Percentiles rank a stretch among this genome's conserved stretches.
Evolutionary conservation across 2,113 vertebrate genomes (phyloP).

Genomic region (Pardalotus punctatus): DNA sequence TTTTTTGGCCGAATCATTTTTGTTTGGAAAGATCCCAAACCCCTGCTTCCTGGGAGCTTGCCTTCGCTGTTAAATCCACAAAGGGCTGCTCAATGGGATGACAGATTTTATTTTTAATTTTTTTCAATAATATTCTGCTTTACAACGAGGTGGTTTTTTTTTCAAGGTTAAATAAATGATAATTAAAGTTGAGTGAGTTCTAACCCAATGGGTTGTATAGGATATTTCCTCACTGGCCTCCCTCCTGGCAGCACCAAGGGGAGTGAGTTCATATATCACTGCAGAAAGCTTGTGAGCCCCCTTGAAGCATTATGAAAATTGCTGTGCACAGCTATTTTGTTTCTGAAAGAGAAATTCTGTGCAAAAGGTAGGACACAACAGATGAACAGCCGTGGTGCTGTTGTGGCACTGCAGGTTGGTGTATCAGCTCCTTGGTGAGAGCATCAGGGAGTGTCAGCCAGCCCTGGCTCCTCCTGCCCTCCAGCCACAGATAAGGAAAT

Average conservation of each 20-base stretch:
- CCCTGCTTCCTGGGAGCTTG: slow-evolving; percentile 31
- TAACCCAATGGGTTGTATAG: neutral
- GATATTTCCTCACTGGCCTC: slow-evolving; percentile 25
- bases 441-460: neutral
- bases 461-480: neutral
- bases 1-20: neutral
- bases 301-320: slow-evolving; percentile 3
- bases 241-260: neutral
- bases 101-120: slow-evolving; percentile 16
- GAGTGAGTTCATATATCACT: neutral
- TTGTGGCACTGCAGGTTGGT: neutral
- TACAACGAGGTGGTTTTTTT: neutral
- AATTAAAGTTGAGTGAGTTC: slow-evolving; percentile 13
- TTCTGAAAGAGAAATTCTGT: slow-evolving; percentile 9
- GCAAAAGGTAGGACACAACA: neutral
- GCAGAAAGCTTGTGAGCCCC: neutral
- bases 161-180: slow-evolving; percentile 44
- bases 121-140: slow-evolving; percentile 3
- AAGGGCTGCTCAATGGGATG: neutral
- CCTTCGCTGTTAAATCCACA: neutral
- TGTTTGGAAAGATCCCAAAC: slow-evolving; percentile 45
- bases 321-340: neutral
- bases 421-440: neutral
- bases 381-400: neutral
- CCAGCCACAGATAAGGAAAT: neutral